These are phyloP conservation scores for Smittia sp. DNA, from an alignment of 2,888 invertebrate species.

Conservation along the genomic window DNA sequence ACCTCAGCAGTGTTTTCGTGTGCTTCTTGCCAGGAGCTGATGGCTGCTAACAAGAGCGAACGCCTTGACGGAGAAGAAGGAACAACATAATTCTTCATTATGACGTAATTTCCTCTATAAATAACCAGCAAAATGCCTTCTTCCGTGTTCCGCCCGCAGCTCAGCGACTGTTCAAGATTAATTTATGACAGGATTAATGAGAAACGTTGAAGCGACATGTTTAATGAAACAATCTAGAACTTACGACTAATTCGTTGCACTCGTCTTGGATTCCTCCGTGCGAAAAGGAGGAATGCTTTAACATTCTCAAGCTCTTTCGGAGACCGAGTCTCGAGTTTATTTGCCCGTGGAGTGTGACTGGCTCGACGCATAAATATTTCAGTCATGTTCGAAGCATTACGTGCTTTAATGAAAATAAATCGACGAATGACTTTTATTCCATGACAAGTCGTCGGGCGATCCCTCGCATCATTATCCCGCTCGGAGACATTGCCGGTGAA, in stretches of 20 bases:
- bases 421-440: conserved; percentile 14
- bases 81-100: conserved; percentile 36
- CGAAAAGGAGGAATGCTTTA: neutral
- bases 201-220: conserved; percentile 1
- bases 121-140: conserved; percentile 34
- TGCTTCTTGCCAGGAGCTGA: neutral
- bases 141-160: conserved; percentile 3
- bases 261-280: neutral
- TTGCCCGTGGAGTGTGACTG: neutral
- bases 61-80: neutral
- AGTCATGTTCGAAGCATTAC: conserved; percentile 2
- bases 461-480: neutral
- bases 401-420: conserved; percentile 19
- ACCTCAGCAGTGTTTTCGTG: neutral
- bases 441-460: neutral
- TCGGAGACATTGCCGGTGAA: neutral
- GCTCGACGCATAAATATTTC: neutral
- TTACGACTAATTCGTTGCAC: neutral
- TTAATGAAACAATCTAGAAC: conserved; percentile 4
- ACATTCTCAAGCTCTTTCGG: neutral
- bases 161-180: neutral
- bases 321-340: neutral
- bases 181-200: conserved; percentile 14
- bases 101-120: conserved; percentile 36
- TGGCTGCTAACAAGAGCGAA: neutral